Conservation (phyloP, 1,140 invertebrate species). For the Cataglyphis hispanica region DNA sequence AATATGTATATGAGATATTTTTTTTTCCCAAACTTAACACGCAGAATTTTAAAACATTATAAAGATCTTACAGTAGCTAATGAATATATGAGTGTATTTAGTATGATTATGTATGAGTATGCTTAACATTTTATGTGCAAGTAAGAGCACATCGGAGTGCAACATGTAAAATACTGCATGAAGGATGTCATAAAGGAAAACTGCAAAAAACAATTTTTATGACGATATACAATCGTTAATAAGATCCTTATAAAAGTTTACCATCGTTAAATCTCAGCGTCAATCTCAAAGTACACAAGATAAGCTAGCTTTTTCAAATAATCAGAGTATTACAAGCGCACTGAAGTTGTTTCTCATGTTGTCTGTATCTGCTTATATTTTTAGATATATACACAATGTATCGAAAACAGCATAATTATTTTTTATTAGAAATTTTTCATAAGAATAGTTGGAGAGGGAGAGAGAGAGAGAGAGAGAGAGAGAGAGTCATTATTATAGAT, state of each 20-base stretch:
- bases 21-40: not conserved
- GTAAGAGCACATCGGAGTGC: not conserved
- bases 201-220: not conserved
- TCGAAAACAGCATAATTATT: not conserved
- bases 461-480: too few relatives aligned
- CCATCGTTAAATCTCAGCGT: conserved; percentile 42
- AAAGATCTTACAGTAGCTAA: not conserved
- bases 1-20: too few relatives aligned
- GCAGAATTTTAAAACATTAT: not conserved
- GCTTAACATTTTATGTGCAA: conserved; percentile 2
- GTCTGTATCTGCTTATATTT: not conserved
- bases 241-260: conserved; percentile 47
- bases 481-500: not conserved
- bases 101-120: too few relatives aligned
- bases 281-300: not conserved
- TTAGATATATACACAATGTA: not conserved
- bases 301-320: conserved; percentile 19
- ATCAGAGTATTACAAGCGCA: conserved; percentile 15
- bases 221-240: conserved; percentile 38
- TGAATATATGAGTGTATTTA: not conserved
- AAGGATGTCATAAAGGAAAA: not conserved
- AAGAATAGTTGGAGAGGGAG: not conserved
- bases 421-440: not conserved
- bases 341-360: conserved; percentile 21
- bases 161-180: not conserved